Evolutionary conservation across 2,797 vertebrate species (phyloP).

Genomic region (Astyanax mexicanus): DNA sequence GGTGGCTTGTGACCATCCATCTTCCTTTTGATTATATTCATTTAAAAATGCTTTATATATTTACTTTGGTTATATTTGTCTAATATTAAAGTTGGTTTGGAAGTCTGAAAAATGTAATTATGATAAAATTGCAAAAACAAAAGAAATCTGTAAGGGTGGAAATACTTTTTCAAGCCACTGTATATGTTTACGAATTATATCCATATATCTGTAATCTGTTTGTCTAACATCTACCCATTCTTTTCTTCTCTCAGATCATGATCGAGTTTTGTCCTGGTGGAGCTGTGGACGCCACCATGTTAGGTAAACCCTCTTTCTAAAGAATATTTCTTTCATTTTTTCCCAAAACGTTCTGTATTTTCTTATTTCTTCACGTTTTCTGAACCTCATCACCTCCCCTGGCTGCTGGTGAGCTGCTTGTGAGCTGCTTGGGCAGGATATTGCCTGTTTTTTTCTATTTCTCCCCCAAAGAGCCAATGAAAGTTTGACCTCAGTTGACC

Average conservation of each 20-base stretch:
- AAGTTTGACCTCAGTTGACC: background rate
- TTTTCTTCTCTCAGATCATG: constrained; percentile 85
- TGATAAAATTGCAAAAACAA: no score
- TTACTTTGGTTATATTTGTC: no score
- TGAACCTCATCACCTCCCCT: background rate
- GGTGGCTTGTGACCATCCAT: no score
- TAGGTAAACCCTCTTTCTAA: constrained; percentile 80
- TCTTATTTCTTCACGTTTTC: background rate
- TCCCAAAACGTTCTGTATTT: background rate
- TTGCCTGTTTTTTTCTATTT: constrained; percentile 1
- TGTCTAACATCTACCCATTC: background rate
- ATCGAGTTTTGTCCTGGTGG: constrained; percentile 97
- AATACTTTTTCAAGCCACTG: no score
- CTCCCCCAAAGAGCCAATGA: background rate
- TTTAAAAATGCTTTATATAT: no score
- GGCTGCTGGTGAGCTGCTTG: background rate
- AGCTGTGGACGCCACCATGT: constrained; percentile 94
- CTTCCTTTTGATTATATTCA: no score
- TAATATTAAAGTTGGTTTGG: no score
- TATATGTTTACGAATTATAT: no score
- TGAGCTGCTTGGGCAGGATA: constrained; percentile 12
- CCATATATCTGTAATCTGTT: background rate
- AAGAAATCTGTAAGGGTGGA: no score
- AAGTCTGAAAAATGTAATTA: no score
- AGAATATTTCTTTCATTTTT: no score